Conservation (phyloP, 2,113 vertebrate species). For the Orientallactaga bullata region DNA sequence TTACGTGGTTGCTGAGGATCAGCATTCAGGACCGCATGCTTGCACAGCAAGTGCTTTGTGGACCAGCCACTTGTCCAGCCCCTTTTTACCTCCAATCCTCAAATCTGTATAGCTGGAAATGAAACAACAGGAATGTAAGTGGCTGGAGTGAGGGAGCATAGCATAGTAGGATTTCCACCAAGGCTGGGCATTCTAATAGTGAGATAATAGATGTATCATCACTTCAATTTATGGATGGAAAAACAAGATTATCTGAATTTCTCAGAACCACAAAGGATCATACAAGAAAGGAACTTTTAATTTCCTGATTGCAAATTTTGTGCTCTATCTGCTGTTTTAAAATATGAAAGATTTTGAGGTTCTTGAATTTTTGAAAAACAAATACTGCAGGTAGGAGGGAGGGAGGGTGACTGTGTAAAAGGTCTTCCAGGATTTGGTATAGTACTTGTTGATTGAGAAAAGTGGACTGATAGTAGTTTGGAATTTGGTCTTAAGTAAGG, state of each 20-base stretch:
- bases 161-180: neutral
- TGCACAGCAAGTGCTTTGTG: no score
- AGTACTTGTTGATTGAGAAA: conserved; percentile 35
- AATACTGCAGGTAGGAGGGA: neutral
- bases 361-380: conserved; percentile 54
- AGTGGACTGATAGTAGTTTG: conserved; percentile 2
- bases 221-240: conserved; percentile 29
- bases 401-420: neutral
- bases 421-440: neutral
- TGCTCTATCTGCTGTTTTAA: neutral
- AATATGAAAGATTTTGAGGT: conserved; percentile 31
- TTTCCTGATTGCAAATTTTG: conserved; percentile 36
- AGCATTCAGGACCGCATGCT: no score
- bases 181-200: neutral
- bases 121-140: conserved; percentile 38
- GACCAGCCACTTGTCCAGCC: no score
- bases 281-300: conserved; percentile 11
- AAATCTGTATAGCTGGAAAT: conserved; percentile 30
- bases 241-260: conserved; percentile 31
- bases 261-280: neutral
- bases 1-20: no score
- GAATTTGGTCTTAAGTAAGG: conserved; percentile 3
- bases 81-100: neutral
- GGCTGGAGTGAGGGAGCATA: conserved; percentile 10
- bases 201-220: neutral